phyloP scores from a whole-genome alignment of 2,888 invertebrate species.

The Tiliacea aurago region DNA sequence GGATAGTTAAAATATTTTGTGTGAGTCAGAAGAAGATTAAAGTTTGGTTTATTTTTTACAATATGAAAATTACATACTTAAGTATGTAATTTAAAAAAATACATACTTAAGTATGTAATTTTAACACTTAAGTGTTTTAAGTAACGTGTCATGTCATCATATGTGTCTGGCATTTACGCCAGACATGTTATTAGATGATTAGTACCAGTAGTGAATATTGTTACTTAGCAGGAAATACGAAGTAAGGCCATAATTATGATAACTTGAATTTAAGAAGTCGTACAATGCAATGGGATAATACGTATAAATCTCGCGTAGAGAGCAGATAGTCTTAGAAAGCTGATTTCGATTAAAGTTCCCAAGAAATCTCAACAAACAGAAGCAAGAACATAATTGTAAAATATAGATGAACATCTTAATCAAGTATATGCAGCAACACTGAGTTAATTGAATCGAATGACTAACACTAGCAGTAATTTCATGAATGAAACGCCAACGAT shows the following conservation, averaged over 20 bases:
- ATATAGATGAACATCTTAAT: slow-evolving; percentile 29
- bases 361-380: slow-evolving; percentile 9
- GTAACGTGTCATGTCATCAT: background rate
- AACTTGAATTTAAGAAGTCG: background rate
- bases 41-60: background rate
- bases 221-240: background rate
- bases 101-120: too few species aligned
- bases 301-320: background rate
- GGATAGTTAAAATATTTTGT: background rate
- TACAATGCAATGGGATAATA: background rate
- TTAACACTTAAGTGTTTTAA: background rate
- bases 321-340: background rate
- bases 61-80: background rate
- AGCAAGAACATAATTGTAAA: background rate
- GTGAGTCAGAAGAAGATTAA: background rate
- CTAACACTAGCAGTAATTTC: slow-evolving; percentile 48
- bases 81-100: too few species aligned
- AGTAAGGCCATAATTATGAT: background rate
- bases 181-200: background rate
- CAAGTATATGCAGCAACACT: slow-evolving; percentile 21
- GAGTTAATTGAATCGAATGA: slow-evolving; percentile 51
- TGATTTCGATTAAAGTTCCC: background rate
- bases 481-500: slow-evolving; percentile 49
- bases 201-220: background rate
- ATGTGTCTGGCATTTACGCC: background rate